Conservation (phyloP, 2,113 vertebrate species). For the Arizona elegans region DNA sequence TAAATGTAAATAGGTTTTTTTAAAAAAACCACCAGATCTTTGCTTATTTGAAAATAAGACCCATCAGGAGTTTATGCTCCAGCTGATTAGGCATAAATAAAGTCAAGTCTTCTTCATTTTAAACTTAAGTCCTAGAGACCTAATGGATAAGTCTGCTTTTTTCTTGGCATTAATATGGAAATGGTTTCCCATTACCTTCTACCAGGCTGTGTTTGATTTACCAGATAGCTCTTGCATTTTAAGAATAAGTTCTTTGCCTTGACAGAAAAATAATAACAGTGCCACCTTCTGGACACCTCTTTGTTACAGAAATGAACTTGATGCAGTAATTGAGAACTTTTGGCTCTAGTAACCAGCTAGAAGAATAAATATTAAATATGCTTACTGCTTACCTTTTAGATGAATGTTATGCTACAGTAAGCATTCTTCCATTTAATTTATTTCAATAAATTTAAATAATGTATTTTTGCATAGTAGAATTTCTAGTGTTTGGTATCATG, state of each 20-base stretch:
- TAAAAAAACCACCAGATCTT: background rate
- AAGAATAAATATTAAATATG: background rate
- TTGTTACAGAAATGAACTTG: background rate
- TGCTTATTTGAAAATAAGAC: background rate
- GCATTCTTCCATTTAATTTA: background rate
- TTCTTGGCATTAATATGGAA: background rate
- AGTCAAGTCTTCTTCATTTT: background rate
- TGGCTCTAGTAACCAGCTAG: background rate
- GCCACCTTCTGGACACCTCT: slow-evolving; percentile 4
- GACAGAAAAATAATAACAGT: background rate
- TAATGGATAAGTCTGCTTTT: background rate
- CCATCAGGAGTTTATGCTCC: background rate
- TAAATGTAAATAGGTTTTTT: background rate
- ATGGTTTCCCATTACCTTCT: background rate
- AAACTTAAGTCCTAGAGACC: background rate
- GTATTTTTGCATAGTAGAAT: background rate
- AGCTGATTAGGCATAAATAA: background rate
- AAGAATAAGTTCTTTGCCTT: background rate
- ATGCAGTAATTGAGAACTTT: background rate
- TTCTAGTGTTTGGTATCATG: background rate
- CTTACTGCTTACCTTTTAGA: background rate
- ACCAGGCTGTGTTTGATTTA: background rate
- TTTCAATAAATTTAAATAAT: background rate
- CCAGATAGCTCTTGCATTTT: background rate
- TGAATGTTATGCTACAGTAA: background rate